Evolutionary conservation across 2,113 vertebrate species (phyloP).

Genomic region (Vicugna pacos): DNA sequence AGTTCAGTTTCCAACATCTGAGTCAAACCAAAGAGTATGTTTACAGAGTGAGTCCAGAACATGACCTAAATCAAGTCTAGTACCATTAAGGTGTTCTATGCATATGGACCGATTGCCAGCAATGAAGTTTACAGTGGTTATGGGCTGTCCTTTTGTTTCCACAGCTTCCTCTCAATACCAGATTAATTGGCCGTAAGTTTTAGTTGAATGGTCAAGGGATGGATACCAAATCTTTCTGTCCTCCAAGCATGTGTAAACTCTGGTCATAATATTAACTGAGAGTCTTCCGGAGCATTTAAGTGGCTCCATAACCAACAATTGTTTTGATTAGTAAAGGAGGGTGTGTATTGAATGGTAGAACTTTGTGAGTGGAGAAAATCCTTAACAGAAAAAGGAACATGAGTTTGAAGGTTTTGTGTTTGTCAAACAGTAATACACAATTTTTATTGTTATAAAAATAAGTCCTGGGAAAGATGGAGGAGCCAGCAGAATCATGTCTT

Average conservation of each 20-base stretch:
- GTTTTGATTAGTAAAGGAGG: not conserved
- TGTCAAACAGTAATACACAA: slow-evolving; percentile 11
- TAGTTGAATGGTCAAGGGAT: slow-evolving; percentile 9
- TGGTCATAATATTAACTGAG: not conserved
- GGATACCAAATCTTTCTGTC: not conserved
- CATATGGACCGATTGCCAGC: not conserved
- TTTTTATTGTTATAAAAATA: not conserved
- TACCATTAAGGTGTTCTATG: not conserved
- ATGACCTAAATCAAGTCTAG: not conserved
- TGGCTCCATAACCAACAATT: not conserved
- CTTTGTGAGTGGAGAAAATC: not conserved
- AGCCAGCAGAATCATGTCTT: not conserved
- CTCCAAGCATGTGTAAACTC: not conserved
- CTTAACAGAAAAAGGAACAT: not conserved
- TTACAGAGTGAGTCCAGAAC: not conserved
- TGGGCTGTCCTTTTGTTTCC: not conserved
- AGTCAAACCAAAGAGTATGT: not conserved
- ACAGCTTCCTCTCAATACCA: not conserved
- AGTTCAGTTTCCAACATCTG: not conserved
- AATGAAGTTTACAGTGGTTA: not conserved
- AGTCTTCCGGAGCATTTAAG: not conserved
- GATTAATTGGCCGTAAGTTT: not conserved
- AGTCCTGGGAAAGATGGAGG: not conserved
- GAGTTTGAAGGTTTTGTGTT: not conserved
- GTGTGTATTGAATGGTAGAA: not conserved